Base-by-base conservation (phyloP, 1,140 invertebrate species). In the Brachionus angularis region DNA sequence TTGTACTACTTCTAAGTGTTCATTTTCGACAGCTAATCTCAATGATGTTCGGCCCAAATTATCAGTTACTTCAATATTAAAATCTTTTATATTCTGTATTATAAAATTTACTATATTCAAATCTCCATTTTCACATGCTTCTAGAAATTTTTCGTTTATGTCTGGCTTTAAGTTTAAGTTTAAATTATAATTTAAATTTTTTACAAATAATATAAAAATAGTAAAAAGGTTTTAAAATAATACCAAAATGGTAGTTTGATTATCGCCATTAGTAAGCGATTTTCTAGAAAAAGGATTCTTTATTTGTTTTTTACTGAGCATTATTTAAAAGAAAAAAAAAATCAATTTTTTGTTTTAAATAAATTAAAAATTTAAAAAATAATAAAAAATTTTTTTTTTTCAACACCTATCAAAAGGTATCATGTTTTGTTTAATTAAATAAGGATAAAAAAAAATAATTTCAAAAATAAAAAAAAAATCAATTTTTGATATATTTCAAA, bases 21-120 rank as follows among this genome's bases (percentile, higher is more conserved):
- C 79, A 72, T 79, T 78, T 49, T 76, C 78, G 7, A 79, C 77
- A 14, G 79, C 79, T 8, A 80, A 55, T 18, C 76, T 74, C 5
- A 80, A 64, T 0, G 79, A 77, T 8, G 78, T 78, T 16, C 78
- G 70, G 7, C 78, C 78, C 23, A 80, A 67, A 23, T 78, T 77
- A 64, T 80, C 78, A 50, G 72, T 75, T 53, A 75, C 77, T 71
- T 80, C 76, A 1, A 79, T 75, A 71, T 76, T 77, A 58, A 80
- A 75, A 21, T 75, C 73, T 0, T 73, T 71, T 31, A 79, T 74
- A 46, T 79, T 77, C 8, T 77, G 73, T 4, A 80, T 62, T 16
- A 79, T 73, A 21, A 74, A 49, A 44, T 76, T 74, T 0, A 79
- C 78, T 1, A 76, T 77, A 7, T 39, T 53, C 1, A 55, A 29